Base-by-base conservation (phyloP, 2,888 invertebrate species). In the Bombylius discolor region DNA sequence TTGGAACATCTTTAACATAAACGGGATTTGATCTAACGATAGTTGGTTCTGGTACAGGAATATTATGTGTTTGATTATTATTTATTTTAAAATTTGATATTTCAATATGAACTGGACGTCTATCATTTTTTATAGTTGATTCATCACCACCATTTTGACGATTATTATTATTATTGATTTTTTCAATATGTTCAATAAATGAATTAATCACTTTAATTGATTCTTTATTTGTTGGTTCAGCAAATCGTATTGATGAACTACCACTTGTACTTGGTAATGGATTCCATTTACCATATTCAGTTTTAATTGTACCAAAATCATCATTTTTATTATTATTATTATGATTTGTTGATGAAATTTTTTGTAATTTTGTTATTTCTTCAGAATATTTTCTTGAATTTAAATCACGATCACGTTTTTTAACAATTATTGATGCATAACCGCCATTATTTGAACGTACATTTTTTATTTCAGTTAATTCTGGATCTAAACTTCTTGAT, bases 371-470 rank as follows among this genome's bases (percentile, higher is more conserved):
- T 9, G 49, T 50, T 36, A 33, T 47, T 6, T 50, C 47, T 9
- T 55, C 51, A 2, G 32, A 9, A 14, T 9, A 11, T 7, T 8
- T 36, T 5, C 39, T 4, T 4, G 4, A 11, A 42, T 11, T 42
- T 42, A 42, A 5, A 11, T 11, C 39, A 5, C 39, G 8, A 56
- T 83, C 82, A 58, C 83, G 78, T 65, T 83, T 80, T 70, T 87
- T 87, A 6, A 88, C 85, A 48, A 88, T 84, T 12, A 90, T 75
- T 63, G 87, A 87, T 0, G 89, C 87, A 33, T 87, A 74, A 58
- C 82, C 84, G 4, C 90, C 90, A 32, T 84, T 80, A 66, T 82
- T 83, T 0, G 88, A 87, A 64, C 84, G 80, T 0, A 90, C 87
- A 65, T 83, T 85, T 47, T 89, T 73, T 44, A 88, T 86, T 67